Evolutionary conservation across 2,797 vertebrate genomes (phyloP).

Genomic region (Rallus crepitans): DNA sequence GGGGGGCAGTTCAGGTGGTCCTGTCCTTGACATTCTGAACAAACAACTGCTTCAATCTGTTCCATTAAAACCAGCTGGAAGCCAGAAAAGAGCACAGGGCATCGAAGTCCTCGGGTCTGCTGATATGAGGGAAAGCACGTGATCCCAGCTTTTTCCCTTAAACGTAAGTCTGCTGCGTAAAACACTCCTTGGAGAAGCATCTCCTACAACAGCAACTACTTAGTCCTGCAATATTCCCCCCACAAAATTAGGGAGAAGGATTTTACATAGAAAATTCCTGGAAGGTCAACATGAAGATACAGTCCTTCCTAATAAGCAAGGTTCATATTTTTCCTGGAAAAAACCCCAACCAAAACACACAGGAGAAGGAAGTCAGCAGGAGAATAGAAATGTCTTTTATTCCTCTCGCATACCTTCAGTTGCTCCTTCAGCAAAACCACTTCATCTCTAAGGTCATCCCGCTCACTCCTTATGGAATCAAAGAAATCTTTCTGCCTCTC

Average conservation of each 20-base stretch:
- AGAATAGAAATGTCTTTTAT: not conserved
- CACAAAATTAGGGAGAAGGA: not conserved
- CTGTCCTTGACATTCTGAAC: not conserved
- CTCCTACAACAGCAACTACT: not conserved
- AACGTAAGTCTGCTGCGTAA: not conserved
- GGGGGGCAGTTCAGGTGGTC: not conserved
- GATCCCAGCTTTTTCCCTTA: not conserved
- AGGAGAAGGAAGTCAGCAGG: not conserved
- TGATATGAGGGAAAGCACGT: not conserved
- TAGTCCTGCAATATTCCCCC: not conserved
- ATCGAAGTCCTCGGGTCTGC: not conserved
- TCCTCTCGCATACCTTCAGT: slow-evolving; percentile 88
- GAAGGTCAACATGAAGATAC: not conserved
- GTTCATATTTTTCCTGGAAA: not conserved
- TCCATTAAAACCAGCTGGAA: not conserved
- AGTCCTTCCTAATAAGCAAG: not conserved
- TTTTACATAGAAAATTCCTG: not conserved
- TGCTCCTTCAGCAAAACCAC: slow-evolving; percentile 90
- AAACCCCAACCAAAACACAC: not conserved
- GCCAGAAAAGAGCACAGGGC: not conserved
- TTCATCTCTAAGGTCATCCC: slow-evolving; percentile 96
- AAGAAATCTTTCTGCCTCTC: slow-evolving; percentile 98
- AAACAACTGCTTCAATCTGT: not conserved
- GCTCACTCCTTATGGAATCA: slow-evolving; percentile 93
- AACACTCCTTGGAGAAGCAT: not conserved